Base-by-base conservation (phyloP, 2,888 invertebrate species). In the Cantharis lateralis region DNA sequence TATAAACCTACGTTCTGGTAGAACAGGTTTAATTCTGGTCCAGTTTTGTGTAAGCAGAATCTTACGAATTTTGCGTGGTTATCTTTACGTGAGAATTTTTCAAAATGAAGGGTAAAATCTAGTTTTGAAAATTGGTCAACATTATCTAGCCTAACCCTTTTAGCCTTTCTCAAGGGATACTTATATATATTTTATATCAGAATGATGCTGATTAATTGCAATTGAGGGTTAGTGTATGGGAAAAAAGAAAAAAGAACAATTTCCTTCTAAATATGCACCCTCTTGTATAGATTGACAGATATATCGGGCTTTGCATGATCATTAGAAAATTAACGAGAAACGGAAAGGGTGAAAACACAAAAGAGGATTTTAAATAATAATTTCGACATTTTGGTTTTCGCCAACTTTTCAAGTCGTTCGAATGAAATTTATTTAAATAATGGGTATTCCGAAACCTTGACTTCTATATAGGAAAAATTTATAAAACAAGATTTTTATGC, bases 51-150 rank as follows among this genome's bases (percentile, higher is more conserved):
- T 15, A 63, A 32, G 68, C 74, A 76, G 71, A 76, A 78, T 78
- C 69, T 10, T 73, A 70, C 69, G 15, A 78, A 72, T 75, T 70
- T 75, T 66, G 73, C 75, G 71, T 76, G 78, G 73, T 78, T 75
- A 78, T 78, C 75, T 75, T 66, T 74, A 78, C 78, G 78, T 78
- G 78, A 78, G 78, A 78, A 78, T 75, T 78, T 76, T 71, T 71
- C 28, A 75, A 62, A 69, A 26, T 61, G 11, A 68, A 70, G 78
- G 69, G 73, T 73, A 73, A 70, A 71, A 71, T 78, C 78, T 72
- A 72, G 78, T 78, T 78, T 66, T 71, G 70, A 68, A 69, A 70
- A 72, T 62, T 72, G 74, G 72, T 68, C 75, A 68, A 72, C 72
- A 73, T 72, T 74, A 62, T 61, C 15, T 24, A 15, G 13, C 15